Evolutionary conservation across 2,113 vertebrate genomes (phyloP), one percentile per base, ranked within the genome.

Genomic region (Azemiops feae): DNA sequence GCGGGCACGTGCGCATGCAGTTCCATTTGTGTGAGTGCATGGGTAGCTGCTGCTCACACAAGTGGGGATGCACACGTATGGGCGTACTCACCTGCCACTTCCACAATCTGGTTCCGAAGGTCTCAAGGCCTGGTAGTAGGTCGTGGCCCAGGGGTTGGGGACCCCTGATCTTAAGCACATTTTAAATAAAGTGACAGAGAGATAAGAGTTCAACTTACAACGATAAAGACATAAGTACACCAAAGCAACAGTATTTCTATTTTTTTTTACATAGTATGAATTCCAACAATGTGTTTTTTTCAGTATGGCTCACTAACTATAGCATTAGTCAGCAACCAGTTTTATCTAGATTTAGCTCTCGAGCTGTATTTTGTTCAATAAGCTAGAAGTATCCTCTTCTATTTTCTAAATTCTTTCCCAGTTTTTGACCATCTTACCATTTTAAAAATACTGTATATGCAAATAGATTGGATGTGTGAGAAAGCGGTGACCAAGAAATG

Each of bases 371-470:
- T 81, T 43, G 18, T 39, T 43, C 74, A 43, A 81, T 43, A 81
- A 43, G 2, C 1, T 81, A 81, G 18, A 43, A 81, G 18, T 39
- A 43, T 16, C 34, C 69, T 39, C 5, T 81, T 39, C 18, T 81
- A 22, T 69, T 34, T 90, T 69, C 30, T 25, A n/a, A 43, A 69
- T n/a, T 16, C 16, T n/a, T 0, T n/a, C n/a, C n/a, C n/a, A 81
- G 8, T 27, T 22, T 47, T n/a, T 45, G 4, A 93, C 92, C 85
- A 89, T 96, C 97, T 97, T 97, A 97, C 97, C 97, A 97, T 93
- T 95, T 95, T 81, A 97, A 92, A 91, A 91, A 95, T 20, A 97
- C 0, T 0, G 95, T 97, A 34, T 96, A 97, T 92, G 69, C 94
- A 93, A 81, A 22, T 3, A 18, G 16, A 81, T 81, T 1, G 1